phyloP scores from a whole-genome alignment of 2,797 vertebrate species.

The Cynodonichthys magdalenae region DNA sequence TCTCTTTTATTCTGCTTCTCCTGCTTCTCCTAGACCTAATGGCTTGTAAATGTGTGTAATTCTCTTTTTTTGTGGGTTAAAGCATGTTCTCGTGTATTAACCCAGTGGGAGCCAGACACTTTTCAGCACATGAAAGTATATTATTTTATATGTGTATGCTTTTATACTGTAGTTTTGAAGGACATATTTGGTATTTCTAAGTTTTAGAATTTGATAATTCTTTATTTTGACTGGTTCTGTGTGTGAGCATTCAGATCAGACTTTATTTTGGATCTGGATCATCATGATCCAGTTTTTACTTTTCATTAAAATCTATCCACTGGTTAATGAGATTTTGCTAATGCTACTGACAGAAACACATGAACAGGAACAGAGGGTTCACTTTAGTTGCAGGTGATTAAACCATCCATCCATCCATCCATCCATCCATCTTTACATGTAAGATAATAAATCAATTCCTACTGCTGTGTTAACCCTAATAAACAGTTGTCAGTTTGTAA shows the following conservation, averaged over 20 bases:
- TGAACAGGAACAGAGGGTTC: not conserved
- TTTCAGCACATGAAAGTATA: conserved; percentile 20
- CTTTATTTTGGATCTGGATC: not conserved
- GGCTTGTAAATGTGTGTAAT: conserved; percentile 73
- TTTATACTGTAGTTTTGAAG: not conserved
- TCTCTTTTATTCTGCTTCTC: conserved; percentile 41
- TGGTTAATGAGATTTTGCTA: too few relatives aligned
- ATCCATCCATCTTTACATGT: too few relatives aligned
- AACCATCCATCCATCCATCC: too few relatives aligned
- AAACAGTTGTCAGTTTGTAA: conserved; percentile 20
- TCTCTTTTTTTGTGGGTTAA: conserved; percentile 60
- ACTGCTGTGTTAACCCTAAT: conserved; percentile 23
- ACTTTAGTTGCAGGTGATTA: too few relatives aligned
- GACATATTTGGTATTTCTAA: not conserved
- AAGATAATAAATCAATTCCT: conserved; percentile 56
- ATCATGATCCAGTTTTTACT: too few relatives aligned
- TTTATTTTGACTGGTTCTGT: conserved; percentile 9
- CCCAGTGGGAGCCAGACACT: conserved; percentile 41
- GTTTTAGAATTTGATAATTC: not conserved
- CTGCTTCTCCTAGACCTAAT: conserved; percentile 67
- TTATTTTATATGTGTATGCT: not conserved
- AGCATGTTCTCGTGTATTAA: conserved; percentile 63
- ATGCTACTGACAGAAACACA: too few relatives aligned
- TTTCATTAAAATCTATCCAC: not conserved
- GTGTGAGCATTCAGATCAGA: not conserved